Percentiles rank a stretch among this genome's conserved stretches.
Evolutionary conservation across 1,140 invertebrate genomes (phyloP).

Genomic region (Drosophila sp.): DNA sequence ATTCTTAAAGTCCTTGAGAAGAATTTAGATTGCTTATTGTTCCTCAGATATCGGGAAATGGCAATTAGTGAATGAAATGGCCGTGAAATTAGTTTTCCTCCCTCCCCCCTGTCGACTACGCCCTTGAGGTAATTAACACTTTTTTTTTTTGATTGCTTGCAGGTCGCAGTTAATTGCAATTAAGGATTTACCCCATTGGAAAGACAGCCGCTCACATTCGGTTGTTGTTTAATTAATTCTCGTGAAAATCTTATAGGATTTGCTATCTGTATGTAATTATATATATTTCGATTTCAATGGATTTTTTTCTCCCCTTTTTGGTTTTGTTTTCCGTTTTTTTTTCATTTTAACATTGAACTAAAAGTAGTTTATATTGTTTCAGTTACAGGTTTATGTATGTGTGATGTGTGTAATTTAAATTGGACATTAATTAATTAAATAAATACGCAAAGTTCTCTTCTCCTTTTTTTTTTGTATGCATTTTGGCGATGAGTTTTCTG

Average conservation of each 20-base stretch:
- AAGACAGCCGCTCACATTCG: slow-evolving; percentile 25
- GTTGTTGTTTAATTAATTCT: slow-evolving; percentile 46
- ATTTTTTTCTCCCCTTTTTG: background rate
- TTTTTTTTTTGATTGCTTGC: background rate
- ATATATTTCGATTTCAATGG: slow-evolving; percentile 8
- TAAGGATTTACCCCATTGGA: slow-evolving; percentile 44
- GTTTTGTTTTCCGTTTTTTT: background rate
- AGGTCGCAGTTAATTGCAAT: slow-evolving; percentile 63
- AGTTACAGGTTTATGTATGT: slow-evolving; percentile 12
- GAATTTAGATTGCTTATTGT: too few relatives aligned
- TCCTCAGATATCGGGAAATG: too few relatives aligned
- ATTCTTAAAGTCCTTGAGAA: too few relatives aligned
- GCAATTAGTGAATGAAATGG: too few relatives aligned
- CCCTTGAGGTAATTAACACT: background rate
- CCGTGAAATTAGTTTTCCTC: background rate
- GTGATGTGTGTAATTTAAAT: slow-evolving; percentile 58
- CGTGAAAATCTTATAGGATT: slow-evolving; percentile 42
- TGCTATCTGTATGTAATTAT: slow-evolving; percentile 6
- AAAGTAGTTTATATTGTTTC: slow-evolving; percentile 14
- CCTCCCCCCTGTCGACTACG: background rate
- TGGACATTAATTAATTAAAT: slow-evolving; percentile 62
- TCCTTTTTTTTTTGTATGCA: slow-evolving; percentile 5
- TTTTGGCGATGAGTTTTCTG: slow-evolving; percentile 33
- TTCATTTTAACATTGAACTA: background rate
- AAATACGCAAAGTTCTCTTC: slow-evolving; percentile 43